phyloP scores from a whole-genome alignment of 2,888 invertebrate genomes.

The Crematogaster levior region DNA sequence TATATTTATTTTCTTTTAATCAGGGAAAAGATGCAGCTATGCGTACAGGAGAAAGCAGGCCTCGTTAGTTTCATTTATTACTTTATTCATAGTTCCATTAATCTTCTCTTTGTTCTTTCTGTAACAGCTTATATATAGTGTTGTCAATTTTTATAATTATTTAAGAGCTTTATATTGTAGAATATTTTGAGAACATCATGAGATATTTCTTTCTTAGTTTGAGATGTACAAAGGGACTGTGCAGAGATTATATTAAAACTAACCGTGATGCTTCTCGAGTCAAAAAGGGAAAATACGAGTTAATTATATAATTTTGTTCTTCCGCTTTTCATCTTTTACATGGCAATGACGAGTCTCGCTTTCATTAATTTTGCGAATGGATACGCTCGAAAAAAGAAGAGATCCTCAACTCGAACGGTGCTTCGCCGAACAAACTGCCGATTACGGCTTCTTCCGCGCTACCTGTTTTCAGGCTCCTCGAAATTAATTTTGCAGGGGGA shows the following conservation, averaged over 20 bases:
- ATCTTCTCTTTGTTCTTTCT: neutral
- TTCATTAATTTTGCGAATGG: conserved; percentile 57
- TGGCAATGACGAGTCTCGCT: neutral
- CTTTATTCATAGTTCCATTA: neutral
- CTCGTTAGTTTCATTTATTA: conserved; percentile 8
- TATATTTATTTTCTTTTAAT: conserved; percentile 24
- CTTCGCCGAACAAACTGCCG: conserved; percentile 43
- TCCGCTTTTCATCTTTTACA: neutral
- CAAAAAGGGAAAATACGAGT: neutral
- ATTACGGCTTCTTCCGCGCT: conserved; percentile 48
- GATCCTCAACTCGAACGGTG: neutral
- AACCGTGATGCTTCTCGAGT: neutral
- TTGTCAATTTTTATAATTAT: conserved; percentile 6
- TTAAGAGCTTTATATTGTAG: neutral
- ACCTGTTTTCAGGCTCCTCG: conserved; percentile 42
- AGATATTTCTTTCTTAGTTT: neutral
- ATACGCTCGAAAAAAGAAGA: conserved; percentile 10
- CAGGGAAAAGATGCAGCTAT: neutral
- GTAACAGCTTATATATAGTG: neutral
- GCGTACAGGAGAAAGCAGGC: neutral
- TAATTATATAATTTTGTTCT: conserved; percentile 4
- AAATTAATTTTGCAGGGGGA: conserved; percentile 50
- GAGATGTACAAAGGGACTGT: neutral
- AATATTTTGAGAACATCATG: neutral
- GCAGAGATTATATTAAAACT: neutral